Conservation (phyloP, 2,113 vertebrate genomes). For the Amphilophus citrinellus region DNA sequence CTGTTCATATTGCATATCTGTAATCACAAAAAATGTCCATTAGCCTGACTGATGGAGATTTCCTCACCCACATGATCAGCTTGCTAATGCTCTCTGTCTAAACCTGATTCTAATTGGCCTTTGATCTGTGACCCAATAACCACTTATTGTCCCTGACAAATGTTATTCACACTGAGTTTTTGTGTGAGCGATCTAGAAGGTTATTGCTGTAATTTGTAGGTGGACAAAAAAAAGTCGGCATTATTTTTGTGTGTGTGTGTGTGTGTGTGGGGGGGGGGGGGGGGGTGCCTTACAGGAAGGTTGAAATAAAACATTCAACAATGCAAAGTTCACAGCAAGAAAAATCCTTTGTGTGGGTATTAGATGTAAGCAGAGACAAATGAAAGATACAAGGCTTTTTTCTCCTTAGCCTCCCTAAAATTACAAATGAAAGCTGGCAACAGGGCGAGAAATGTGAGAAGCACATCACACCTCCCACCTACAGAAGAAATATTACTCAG, state of each 20-base stretch:
- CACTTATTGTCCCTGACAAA: constrained; percentile 17
- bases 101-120: constrained; percentile 49
- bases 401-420: constrained; percentile 10
- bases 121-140: constrained; percentile 34
- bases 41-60: constrained; percentile 49
- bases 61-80: constrained; percentile 43
- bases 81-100: constrained; percentile 42
- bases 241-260: too few species aligned
- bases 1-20: constrained; percentile 25
- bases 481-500: constrained; percentile 55
- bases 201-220: constrained; percentile 4
- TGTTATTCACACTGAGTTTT: background rate
- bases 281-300: background rate
- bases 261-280: too few species aligned
- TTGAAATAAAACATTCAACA: background rate
- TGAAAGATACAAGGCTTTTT: background rate
- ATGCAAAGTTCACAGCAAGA: background rate
- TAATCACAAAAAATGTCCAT: constrained; percentile 26
- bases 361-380: constrained; percentile 6
- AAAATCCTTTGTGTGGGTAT: background rate
- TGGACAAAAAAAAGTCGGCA: background rate
- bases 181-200: background rate
- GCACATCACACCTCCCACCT: constrained; percentile 54
- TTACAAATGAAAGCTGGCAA: constrained; percentile 48
- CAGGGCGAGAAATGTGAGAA: constrained; percentile 50